Evolutionary conservation across 2,797 vertebrate genomes (phyloP).

Genomic region (Mycteria americana): DNA sequence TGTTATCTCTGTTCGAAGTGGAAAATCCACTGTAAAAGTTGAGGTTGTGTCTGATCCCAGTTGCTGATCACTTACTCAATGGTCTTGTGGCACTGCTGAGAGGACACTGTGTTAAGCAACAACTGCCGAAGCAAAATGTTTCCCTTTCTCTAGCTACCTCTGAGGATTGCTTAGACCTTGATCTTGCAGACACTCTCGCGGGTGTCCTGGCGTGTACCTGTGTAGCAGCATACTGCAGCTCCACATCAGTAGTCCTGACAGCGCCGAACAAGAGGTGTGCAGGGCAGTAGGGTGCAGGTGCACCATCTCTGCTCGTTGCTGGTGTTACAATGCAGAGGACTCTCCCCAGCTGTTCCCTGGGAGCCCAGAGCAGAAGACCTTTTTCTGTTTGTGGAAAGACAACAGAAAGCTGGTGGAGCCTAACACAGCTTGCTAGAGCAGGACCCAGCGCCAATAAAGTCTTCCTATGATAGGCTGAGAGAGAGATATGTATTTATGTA

Average conservation of each 20-base stretch:
- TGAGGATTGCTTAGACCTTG: not conserved
- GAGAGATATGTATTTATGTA: not conserved
- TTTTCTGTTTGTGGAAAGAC: not conserved
- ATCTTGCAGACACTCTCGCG: not conserved
- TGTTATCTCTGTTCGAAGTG: not conserved
- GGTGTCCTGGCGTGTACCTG: not conserved
- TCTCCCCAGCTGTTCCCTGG: not conserved
- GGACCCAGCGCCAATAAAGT: not conserved
- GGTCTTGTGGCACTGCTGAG: not conserved
- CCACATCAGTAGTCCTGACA: not conserved
- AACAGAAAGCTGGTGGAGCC: not conserved
- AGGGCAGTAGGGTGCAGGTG: not conserved
- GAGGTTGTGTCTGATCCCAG: not conserved
- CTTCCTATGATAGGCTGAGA: not conserved
- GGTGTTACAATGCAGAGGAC: not conserved
- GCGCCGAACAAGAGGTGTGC: not conserved
- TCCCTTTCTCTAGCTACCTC: not conserved
- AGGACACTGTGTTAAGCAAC: not conserved
- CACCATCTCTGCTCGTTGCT: not conserved
- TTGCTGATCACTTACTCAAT: not conserved
- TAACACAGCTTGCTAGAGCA: not conserved
- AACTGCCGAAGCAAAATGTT: not conserved
- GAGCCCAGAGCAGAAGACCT: not conserved
- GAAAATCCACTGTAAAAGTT: not conserved
- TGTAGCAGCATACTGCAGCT: not conserved